A percentile compares a stretch with the other conserved stretches of the same genome.
phyloP scores from a whole-genome alignment of 2,113 vertebrate species.

The Pygoscelis adeliae region DNA sequence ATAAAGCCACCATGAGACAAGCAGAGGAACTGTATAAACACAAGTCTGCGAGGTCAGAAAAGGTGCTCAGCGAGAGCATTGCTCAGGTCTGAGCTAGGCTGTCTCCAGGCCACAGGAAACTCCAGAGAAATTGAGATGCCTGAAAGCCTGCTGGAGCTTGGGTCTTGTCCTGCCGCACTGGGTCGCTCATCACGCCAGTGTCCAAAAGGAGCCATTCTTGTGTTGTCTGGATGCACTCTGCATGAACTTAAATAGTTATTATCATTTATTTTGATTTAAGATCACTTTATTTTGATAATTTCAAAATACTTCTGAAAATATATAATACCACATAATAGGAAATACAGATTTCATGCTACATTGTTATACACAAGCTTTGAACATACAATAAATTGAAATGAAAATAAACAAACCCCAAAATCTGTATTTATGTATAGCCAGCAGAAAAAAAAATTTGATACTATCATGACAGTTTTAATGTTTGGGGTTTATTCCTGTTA shows the following conservation, averaged over 20 bases:
- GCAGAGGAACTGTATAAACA: neutral
- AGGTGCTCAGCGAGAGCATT: neutral
- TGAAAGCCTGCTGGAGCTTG: neutral
- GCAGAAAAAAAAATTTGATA: neutral
- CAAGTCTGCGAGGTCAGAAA: neutral
- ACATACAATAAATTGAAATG: neutral
- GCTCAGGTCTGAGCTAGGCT: neutral
- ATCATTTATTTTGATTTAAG: neutral
- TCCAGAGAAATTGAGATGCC: neutral
- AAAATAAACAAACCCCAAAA: neutral
- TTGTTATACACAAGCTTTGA: neutral
- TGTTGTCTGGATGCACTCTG: neutral
- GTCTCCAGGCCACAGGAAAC: neutral
- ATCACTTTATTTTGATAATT: neutral
- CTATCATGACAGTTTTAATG: neutral
- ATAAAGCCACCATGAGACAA: neutral
- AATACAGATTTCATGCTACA: neutral
- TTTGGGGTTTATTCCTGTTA: neutral
- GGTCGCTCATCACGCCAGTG: fast-evolving
- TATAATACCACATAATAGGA: neutral
- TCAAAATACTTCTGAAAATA: neutral
- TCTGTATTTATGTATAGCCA: neutral
- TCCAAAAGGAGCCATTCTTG: neutral
- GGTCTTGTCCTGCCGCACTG: neutral
- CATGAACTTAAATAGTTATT: neutral